These are phyloP conservation scores for Lytechinus variegatus DNA, from an alignment of 35 echinoderm and acorn worm genomes.

Conservation along the genomic window DNA sequence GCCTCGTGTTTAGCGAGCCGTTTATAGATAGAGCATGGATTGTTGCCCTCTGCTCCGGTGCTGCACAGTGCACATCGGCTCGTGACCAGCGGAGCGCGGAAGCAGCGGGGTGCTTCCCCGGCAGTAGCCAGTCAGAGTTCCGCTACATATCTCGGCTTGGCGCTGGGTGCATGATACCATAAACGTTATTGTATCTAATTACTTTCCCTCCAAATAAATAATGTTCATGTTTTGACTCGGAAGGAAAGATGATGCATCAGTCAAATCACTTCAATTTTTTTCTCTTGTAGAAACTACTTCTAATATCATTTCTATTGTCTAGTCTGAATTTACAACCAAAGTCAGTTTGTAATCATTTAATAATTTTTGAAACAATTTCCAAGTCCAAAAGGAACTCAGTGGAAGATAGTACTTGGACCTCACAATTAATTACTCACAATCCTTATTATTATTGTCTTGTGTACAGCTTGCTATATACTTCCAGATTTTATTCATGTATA, in stretches of 20 bases:
- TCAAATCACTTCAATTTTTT: not conserved
- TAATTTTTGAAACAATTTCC: too few relatives aligned
- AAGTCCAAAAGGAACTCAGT: too few relatives aligned
- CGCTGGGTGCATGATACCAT: not conserved
- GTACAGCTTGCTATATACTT: too few relatives aligned
- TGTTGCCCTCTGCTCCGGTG: not conserved
- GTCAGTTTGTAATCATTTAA: too few relatives aligned
- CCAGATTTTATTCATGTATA: too few relatives aligned
- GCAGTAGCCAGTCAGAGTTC: not conserved
- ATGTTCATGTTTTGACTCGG: not conserved
- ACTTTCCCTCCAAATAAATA: not conserved
- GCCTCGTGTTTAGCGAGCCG: not conserved
- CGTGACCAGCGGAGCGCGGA: not conserved
- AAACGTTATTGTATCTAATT: not conserved
- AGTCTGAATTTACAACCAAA: too few relatives aligned
- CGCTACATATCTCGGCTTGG: not conserved
- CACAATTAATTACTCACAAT: too few relatives aligned
- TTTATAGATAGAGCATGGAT: not conserved
- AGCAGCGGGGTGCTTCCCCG: not conserved
- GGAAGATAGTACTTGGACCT: too few relatives aligned
- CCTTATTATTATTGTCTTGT: too few relatives aligned
- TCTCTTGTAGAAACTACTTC: too few relatives aligned
- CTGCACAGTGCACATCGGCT: not conserved
- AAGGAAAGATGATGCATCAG: not conserved
- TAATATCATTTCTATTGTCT: too few relatives aligned